Percentiles rank a stretch among this genome's conserved stretches.
These are phyloP conservation scores for Eupithecia insigniata DNA, from an alignment of 2,888 invertebrate genomes.

Conservation along the genomic window DNA sequence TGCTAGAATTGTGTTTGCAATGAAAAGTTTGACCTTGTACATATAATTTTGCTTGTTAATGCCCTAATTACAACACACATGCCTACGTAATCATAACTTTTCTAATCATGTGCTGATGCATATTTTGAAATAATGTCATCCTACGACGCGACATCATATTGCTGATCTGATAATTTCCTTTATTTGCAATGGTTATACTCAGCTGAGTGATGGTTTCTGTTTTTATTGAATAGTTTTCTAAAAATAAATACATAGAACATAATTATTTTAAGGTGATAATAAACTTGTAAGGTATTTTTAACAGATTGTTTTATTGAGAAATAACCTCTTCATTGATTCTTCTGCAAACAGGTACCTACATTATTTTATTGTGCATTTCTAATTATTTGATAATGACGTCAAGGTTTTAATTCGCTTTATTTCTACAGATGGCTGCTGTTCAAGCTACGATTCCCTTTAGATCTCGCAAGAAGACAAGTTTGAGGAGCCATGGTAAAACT, in stretches of 20 bases:
- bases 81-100: slow-evolving; percentile 15
- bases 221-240: slow-evolving; percentile 13
- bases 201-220: background rate
- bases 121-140: slow-evolving; percentile 15
- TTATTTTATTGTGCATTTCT: background rate
- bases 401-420: background rate
- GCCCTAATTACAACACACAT: background rate
- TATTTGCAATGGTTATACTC: background rate
- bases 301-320: slow-evolving; percentile 11
- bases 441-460: slow-evolving; percentile 81
- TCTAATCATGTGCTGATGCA: slow-evolving; percentile 27
- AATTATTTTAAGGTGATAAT: slow-evolving; percentile 18
- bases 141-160: background rate
- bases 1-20: background rate
- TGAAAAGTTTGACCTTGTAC: background rate
- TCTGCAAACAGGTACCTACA: slow-evolving; percentile 19
- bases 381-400: background rate
- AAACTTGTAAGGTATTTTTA: slow-evolving; percentile 32
- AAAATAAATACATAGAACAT: slow-evolving; percentile 6
- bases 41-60: slow-evolving; percentile 23
- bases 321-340: background rate
- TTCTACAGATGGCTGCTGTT: slow-evolving; percentile 70
- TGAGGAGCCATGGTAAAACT: slow-evolving; percentile 50
- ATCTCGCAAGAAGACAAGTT: slow-evolving; percentile 72
- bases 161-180: slow-evolving; percentile 15